phyloP scores from a whole-genome alignment of 2,888 invertebrate genomes.

The Microctonus aethiopoides region DNA sequence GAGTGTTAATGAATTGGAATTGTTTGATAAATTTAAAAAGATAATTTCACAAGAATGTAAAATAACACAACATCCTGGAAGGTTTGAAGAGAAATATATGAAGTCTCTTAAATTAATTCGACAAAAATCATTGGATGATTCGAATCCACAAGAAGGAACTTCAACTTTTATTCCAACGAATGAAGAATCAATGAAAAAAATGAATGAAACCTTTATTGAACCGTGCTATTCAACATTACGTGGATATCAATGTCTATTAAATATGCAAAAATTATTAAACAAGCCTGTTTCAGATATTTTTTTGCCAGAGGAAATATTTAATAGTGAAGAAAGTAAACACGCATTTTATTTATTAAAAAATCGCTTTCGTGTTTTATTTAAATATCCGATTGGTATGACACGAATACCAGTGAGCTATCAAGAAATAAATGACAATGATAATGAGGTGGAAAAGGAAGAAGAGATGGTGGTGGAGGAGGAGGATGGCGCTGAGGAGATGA shows the following conservation, averaged over 20 bases:
- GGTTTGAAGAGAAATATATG: neutral
- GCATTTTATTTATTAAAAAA: conserved; percentile 48
- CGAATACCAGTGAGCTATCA: conserved; percentile 26
- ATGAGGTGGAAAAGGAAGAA: conserved; percentile 2
- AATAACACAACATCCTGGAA: neutral
- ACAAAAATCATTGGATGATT: neutral
- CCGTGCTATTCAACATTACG: conserved; percentile 46
- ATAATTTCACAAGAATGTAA: neutral
- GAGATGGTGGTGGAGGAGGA: neutral
- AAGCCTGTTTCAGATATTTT: neutral
- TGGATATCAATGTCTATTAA: conserved; percentile 44
- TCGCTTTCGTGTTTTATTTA: conserved; percentile 56
- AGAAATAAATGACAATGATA: neutral
- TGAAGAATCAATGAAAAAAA: neutral
- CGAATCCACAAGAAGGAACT: neutral
- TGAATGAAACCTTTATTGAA: conserved; percentile 27
- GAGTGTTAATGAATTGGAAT: conserved; percentile 29
- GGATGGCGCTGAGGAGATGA: neutral
- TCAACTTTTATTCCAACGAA: neutral
- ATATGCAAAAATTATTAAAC: conserved; percentile 27
- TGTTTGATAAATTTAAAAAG: conserved; percentile 31
- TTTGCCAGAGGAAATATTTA: neutral
- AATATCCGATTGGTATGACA: conserved; percentile 57
- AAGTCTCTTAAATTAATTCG: neutral
- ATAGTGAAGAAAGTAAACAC: conserved; percentile 15